Base-by-base conservation (phyloP, 2,113 vertebrate species). In the Tyrannus savana region DNA sequence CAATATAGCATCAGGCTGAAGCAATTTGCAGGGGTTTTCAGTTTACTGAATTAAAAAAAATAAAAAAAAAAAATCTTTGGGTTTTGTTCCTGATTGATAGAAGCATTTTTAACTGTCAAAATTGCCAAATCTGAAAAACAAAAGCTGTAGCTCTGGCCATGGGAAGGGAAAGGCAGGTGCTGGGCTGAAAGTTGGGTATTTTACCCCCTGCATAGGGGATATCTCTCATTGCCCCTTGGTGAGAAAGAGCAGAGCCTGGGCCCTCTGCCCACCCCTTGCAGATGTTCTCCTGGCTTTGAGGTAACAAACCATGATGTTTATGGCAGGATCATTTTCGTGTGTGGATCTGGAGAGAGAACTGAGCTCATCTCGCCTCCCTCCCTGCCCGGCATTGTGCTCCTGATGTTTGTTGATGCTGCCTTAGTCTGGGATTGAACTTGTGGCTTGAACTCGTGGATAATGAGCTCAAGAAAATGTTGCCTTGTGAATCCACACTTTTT, bases 1-100 rank as follows among this genome's bases (percentile, higher is more conserved):
- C 89, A 33, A 93, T 92, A 67, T 15, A 41, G 81, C 68, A 87
- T 92, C 86, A 93, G 56, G 46, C 59, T 81, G 83, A 63, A 78
- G 91, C 39, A 63, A 81, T 78, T 71, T 87, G 35, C 37, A n/a
- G 75, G 31, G 23, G 1, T 71, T 92, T 94, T 90, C 55, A 77
- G 59, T 77, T 86, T 90, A 86, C 83, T 47, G 85, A 44, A 25
- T 72, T 47, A 3, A 25, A 67, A 30, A 60, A 14, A 15, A 8
- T n/a, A n/a, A 25, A 50, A 14, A 28, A 28, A 25, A 44, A 27
- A 55, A 53, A 31, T 9, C 75, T 46, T 56, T 44, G 42, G 4
- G 12, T 55, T 95, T 95, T 84, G 15, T 33, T 87, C 47, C 18
- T 0, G 0, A 47, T 59, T 81, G 93, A 75, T 59, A 78, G 75